Percentiles rank a stretch among this genome's conserved stretches.
These are phyloP conservation scores for Amphiprion clarkii DNA, from an alignment of 2,797 vertebrate genomes.

Conservation along the genomic window DNA sequence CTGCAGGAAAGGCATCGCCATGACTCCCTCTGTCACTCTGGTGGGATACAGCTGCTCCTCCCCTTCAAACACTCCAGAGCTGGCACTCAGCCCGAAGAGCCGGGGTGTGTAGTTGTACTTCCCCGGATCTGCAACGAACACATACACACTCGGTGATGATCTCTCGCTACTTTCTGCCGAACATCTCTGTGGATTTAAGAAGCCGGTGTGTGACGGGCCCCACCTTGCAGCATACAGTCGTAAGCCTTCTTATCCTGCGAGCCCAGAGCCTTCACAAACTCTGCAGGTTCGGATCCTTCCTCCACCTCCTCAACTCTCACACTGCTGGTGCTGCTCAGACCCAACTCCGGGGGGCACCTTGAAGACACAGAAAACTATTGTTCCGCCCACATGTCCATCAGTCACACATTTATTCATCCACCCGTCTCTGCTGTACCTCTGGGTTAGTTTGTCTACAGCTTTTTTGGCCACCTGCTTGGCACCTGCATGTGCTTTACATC, in stretches of 20 bases:
- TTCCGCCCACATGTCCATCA: not conserved
- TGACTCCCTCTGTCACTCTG: slow-evolving; percentile 76
- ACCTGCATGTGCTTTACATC: slow-evolving; percentile 81
- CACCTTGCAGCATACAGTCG: slow-evolving; percentile 89
- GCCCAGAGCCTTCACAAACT: slow-evolving; percentile 80
- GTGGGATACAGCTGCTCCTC: slow-evolving; percentile 82
- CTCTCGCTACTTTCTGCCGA: too few species aligned
- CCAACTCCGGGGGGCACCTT: slow-evolving; percentile 83
- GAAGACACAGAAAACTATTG: not conserved
- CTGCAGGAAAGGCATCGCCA: slow-evolving; percentile 88
- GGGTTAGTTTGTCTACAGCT: slow-evolving; percentile 78
- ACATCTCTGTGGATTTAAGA: not conserved
- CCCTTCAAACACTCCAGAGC: slow-evolving; percentile 82
- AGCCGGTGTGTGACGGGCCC: too few species aligned
- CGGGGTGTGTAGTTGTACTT: slow-evolving; percentile 87
- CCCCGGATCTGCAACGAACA: slow-evolving; percentile 82
- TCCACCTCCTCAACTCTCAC: slow-evolving; percentile 83
- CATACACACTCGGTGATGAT: not conserved
- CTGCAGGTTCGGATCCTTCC: slow-evolving; percentile 83
- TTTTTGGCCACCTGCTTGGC: slow-evolving; percentile 81
- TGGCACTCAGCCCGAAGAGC: slow-evolving; percentile 83
- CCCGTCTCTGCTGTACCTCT: slow-evolving; percentile 68
- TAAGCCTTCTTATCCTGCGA: slow-evolving; percentile 83
- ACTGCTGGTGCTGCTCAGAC: slow-evolving; percentile 73
- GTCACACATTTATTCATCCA: not conserved